These are phyloP conservation scores for Drosophila sordidapex DNA, from an alignment of 2,888 invertebrate genomes.

Conservation along the genomic window DNA sequence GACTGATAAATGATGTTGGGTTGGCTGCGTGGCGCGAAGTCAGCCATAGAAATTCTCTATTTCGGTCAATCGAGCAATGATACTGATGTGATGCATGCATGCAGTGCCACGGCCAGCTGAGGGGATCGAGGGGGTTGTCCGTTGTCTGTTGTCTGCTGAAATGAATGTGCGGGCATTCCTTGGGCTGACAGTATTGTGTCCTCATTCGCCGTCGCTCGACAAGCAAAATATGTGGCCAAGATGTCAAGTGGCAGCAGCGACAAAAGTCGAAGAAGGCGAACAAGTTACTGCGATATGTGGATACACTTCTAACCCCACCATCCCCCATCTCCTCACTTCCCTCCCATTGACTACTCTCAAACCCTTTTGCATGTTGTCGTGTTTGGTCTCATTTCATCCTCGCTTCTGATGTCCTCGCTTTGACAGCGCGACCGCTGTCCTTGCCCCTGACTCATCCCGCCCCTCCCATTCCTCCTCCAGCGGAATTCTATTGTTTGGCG, in stretches of 20 bases:
- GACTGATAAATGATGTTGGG: constrained; percentile 74
- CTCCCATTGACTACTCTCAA: neutral
- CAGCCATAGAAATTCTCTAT: constrained; percentile 77
- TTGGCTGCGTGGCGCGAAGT: constrained; percentile 55
- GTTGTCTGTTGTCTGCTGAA: constrained; percentile 37
- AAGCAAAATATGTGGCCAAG: constrained; percentile 82
- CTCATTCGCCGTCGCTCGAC: constrained; percentile 70
- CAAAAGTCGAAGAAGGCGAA: constrained; percentile 19
- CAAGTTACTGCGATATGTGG: constrained; percentile 46
- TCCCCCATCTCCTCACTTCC: neutral
- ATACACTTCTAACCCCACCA: neutral
- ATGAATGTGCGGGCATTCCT: constrained; percentile 82
- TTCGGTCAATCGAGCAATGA: constrained; percentile 82
- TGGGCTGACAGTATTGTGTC: constrained; percentile 78
- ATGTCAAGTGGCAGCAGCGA: constrained; percentile 58
- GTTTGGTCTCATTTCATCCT: constrained; percentile 63
- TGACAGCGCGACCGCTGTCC: constrained; percentile 64
- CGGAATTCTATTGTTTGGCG: constrained; percentile 71
- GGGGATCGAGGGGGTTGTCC: constrained; percentile 1
- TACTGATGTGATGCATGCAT: constrained; percentile 38
- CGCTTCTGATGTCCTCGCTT: constrained; percentile 59
- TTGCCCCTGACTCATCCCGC: neutral
- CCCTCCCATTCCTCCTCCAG: neutral
- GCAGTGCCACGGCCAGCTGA: neutral
- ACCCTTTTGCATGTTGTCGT: constrained; percentile 71